These are phyloP conservation scores for Ptychoptera albimana DNA, from an alignment of 2,888 invertebrate species.

Conservation along the genomic window DNA sequence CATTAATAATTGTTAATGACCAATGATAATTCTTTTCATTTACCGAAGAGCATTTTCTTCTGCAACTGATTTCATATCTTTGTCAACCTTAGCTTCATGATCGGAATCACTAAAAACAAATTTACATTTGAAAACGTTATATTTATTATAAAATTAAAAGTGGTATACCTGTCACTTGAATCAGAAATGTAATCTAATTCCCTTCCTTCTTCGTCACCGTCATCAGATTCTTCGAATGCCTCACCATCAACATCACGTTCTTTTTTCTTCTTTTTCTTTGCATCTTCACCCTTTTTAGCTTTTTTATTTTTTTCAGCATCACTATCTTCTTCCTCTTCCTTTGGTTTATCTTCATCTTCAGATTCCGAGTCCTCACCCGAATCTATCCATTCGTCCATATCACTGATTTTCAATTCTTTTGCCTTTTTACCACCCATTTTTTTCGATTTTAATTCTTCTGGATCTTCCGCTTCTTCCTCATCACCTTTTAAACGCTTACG, in stretches of 20 bases:
- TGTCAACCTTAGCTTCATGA: conserved; percentile 59
- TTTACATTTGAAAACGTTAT: background rate
- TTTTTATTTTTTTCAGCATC: conserved; percentile 45
- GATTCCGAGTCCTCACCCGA: conserved; percentile 66
- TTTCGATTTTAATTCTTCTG: conserved; percentile 42
- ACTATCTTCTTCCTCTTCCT: conserved; percentile 42
- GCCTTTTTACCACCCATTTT: conserved; percentile 31
- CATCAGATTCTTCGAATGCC: conserved; percentile 91
- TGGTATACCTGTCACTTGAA: conserved; percentile 50
- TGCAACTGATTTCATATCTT: conserved; percentile 75
- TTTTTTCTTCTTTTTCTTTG: conserved; percentile 50
- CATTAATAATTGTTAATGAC: background rate
- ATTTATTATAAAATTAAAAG: background rate
- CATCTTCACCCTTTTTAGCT: conserved; percentile 35
- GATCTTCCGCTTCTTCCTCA: conserved; percentile 45
- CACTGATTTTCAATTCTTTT: conserved; percentile 68
- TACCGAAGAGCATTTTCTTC: conserved; percentile 69
- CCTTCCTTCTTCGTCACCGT: conserved; percentile 89
- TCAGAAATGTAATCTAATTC: conserved; percentile 92
- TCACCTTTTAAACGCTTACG: conserved; percentile 68
- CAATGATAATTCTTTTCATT: conserved; percentile 12
- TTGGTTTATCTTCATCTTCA: conserved; percentile 49
- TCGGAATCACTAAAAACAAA: conserved; percentile 41
- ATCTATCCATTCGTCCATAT: conserved; percentile 90
- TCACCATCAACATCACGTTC: conserved; percentile 74